Percentiles rank a stretch among this genome's conserved stretches.
phyloP scores from a whole-genome alignment of 2,113 vertebrate species.

The Syngnathus floridae region DNA sequence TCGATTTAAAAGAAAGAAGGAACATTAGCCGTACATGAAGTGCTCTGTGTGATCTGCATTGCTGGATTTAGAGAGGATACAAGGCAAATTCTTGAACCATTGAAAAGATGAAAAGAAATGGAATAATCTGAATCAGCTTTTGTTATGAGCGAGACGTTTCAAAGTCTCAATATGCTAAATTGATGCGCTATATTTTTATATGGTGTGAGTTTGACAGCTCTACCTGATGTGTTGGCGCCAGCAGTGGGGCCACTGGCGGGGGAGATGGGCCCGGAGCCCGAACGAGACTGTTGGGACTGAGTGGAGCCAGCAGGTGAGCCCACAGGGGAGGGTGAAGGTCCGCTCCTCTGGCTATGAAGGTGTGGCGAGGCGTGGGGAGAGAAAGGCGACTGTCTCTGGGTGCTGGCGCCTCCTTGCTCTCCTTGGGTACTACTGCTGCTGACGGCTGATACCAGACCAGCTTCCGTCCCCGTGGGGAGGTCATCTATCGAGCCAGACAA shows the following conservation, averaged over 20 bases:
- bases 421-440: slow-evolving; percentile 82
- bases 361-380: slow-evolving; percentile 92
- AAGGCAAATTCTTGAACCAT: no score
- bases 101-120: no score
- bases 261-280: slow-evolving; percentile 88
- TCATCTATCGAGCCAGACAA: slow-evolving; percentile 95
- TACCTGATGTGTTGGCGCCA: slow-evolving; percentile 73
- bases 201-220: slow-evolving; percentile 2
- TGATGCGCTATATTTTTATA: no score
- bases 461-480: slow-evolving; percentile 91
- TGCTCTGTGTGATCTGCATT: no score
- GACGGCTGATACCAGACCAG: slow-evolving; percentile 81
- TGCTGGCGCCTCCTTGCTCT: slow-evolving; percentile 74
- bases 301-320: slow-evolving; percentile 89
- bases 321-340: slow-evolving; percentile 87
- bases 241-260: slow-evolving; percentile 73
- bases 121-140: no score
- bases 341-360: slow-evolving; percentile 83
- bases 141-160: no score
- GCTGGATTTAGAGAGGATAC: no score
- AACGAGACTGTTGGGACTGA: slow-evolving; percentile 76
- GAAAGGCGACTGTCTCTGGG: slow-evolving; percentile 90
- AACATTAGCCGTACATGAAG: no score
- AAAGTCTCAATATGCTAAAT: no score
- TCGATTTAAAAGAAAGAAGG: no score